These are phyloP conservation scores for Denticeps clupeoides DNA, from an alignment of 2,797 vertebrate species.

Conservation along the genomic window DNA sequence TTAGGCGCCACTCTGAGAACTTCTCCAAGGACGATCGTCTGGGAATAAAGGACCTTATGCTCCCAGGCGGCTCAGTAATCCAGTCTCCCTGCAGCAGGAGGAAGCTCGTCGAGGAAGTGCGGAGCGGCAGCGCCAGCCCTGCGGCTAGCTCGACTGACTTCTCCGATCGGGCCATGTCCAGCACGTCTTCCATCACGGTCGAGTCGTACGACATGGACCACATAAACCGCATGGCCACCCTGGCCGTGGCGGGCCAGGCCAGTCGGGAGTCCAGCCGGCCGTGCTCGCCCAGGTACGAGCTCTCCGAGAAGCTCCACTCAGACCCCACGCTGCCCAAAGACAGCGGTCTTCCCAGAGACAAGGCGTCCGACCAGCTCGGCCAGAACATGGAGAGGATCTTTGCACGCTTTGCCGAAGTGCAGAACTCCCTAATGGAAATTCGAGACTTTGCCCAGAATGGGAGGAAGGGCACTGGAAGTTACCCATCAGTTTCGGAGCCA, in stretches of 20 bases:
- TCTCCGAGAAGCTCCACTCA: constrained; percentile 25
- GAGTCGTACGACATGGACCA: constrained; percentile 60
- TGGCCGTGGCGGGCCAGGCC: constrained; percentile 40
- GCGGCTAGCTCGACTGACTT: constrained; percentile 58
- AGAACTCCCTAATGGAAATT: constrained; percentile 66
- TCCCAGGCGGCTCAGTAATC: constrained; percentile 54
- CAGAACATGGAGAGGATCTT: constrained; percentile 69
- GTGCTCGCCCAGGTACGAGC: constrained; percentile 50
- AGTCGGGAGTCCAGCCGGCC: constrained; percentile 58
- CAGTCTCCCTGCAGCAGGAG: constrained; percentile 54
- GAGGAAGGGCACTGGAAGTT: constrained; percentile 50
- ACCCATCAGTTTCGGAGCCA: constrained; percentile 66
- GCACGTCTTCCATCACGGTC: constrained; percentile 45
- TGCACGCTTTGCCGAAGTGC: constrained; percentile 61
- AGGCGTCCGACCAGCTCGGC: constrained; percentile 46
- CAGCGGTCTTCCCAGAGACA: constrained; percentile 38
- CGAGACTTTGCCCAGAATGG: constrained; percentile 60
- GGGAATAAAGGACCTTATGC: constrained; percentile 59
- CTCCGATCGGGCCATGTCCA: constrained; percentile 54
- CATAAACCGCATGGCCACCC: constrained; percentile 35
- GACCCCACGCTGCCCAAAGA: constrained; percentile 41
- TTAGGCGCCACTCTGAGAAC: constrained; percentile 66
- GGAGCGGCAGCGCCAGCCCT: constrained; percentile 54
- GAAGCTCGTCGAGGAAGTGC: constrained; percentile 72
- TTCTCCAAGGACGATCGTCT: constrained; percentile 43